Percentiles rank a stretch among this genome's conserved stretches.
Conservation (phyloP, 2,113 vertebrate species). For the Polypterus senegalus region DNA sequence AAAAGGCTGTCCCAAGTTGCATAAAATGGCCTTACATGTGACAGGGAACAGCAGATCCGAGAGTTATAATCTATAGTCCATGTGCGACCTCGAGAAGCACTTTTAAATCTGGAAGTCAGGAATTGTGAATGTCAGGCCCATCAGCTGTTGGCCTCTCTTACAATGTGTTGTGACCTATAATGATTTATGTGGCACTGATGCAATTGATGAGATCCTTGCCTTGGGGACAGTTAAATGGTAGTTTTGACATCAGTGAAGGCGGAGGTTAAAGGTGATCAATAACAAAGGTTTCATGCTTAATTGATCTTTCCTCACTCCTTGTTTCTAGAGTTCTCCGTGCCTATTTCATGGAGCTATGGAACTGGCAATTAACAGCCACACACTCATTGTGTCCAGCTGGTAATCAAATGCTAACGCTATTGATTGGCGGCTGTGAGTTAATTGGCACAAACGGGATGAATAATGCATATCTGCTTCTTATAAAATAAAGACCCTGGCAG, state of each 20-base stretch:
- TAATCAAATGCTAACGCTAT: conserved; percentile 34
- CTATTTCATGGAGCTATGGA: conserved; percentile 23
- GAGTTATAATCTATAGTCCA: conserved; percentile 15
- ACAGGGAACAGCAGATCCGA: conserved; percentile 11
- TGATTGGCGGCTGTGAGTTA: conserved; percentile 18
- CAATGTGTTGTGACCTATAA: conserved; percentile 11
- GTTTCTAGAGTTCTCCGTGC: conserved; percentile 38
- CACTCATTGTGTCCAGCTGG: conserved; percentile 33
- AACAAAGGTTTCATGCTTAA: conserved; percentile 72
- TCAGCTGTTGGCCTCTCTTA: conserved; percentile 4
- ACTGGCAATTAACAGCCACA: conserved; percentile 43
- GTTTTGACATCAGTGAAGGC: conserved; percentile 76
- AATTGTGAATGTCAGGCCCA: conserved; percentile 35
- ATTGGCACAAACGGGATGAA: conserved; percentile 2
- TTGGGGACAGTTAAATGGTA: conserved; percentile 72
- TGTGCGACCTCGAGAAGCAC: conserved; percentile 22
- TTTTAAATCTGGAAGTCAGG: conserved; percentile 22
- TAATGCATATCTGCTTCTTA: not conserved
- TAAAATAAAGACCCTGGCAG: not conserved
- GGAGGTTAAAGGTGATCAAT: conserved; percentile 90
- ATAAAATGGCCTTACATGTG: conserved; percentile 24
- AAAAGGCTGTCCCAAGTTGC: conserved; percentile 35
- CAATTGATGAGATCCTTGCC: conserved; percentile 62
- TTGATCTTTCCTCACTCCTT: conserved; percentile 62
- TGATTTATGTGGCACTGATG: conserved; percentile 66